phyloP scores from a whole-genome alignment of 1,140 invertebrate species.

The Hydropsyche tenuis region DNA sequence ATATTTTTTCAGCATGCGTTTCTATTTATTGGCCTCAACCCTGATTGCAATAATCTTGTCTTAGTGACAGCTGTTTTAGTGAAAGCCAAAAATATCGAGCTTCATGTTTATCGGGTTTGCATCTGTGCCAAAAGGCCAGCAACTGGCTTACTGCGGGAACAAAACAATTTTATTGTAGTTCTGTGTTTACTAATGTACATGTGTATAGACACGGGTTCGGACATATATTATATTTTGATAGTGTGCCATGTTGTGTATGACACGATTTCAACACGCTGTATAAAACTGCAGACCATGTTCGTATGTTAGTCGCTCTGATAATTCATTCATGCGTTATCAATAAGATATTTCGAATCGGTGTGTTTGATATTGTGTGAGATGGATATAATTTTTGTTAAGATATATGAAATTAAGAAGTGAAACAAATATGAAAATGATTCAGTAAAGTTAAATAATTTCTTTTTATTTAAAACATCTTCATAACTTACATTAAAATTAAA shows the following conservation, averaged over 20 bases:
- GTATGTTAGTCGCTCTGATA: too few species aligned
- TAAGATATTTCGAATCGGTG: too few species aligned
- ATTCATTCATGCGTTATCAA: too few species aligned
- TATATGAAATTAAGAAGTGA: slow-evolving; percentile 21
- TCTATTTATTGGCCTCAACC: slow-evolving; percentile 7
- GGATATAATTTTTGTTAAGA: slow-evolving; percentile 8
- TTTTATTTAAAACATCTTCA: slow-evolving; percentile 15
- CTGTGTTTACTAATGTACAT: slow-evolving; percentile 2
- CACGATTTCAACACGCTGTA: too few species aligned
- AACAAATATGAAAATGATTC: too few species aligned
- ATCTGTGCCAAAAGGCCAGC: slow-evolving; percentile 37
- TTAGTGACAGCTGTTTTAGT: slow-evolving; percentile 46
- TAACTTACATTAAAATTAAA: neutral
- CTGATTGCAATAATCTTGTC: slow-evolving; percentile 45
- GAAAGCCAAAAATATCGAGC: slow-evolving; percentile 44
- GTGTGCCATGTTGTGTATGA: too few species aligned
- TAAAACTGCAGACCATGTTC: too few species aligned
- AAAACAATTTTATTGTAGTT: slow-evolving; percentile 34
- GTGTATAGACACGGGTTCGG: neutral
- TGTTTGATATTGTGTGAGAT: neutral
- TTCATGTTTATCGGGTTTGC: slow-evolving; percentile 37
- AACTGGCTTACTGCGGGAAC: slow-evolving; percentile 7
- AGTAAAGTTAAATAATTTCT: slow-evolving; percentile 5
- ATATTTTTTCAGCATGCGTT: too few species aligned
- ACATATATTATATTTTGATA: too few species aligned